Evolutionary conservation across 2,797 vertebrate species (phyloP), one percentile per base, ranked within the genome.

Genomic region (Rhinella marina): DNA sequence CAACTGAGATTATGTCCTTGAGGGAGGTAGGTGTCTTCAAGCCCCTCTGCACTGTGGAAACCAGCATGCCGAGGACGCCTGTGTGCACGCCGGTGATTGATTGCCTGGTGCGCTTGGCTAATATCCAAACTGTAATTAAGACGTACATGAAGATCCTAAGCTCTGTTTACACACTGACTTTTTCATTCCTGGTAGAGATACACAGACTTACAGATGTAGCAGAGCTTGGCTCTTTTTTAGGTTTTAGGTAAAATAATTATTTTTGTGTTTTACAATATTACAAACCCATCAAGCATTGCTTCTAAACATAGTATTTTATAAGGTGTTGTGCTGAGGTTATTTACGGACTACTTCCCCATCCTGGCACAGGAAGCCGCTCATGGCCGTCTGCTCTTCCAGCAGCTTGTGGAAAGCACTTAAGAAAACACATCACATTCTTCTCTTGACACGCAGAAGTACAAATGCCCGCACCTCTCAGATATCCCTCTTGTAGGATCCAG

Each of bases 261-360:
- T 41, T 41, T 41, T 41, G 41, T 41, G 41, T 41, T 7, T 6
- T 7, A 29, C 27, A 4, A 29, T 32, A 29, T 70, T 56, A 56
- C 14, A 8, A 70, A 70, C 68, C 68, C 16, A 21, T 73, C 32
- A 41, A 48, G 9, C 32, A 41, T 48, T 21, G 2, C 11, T 52
- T 50, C 72, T 75, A 75, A 50, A 75, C 11, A 50, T 11, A 75
- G 48, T 12, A n/a, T 23, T n/a, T 50, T 75, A 12, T 21, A 19
- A 21, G 11, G 19, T 23, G 41, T 75, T 70, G 25, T 29, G 25
- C 66, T 68, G 13, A 5, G 6, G 41, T 6, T 50, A 11, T 75
- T 75, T 52, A 23, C 52, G 41, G 72, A 14, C 72, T 12, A 52
- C 48, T 75, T 75, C 72, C 72, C 72, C 72, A 75, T 75, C 72